These are phyloP conservation scores for Radopholus similis DNA, from an alignment of 1,140 invertebrate genomes.

Conservation along the genomic window DNA sequence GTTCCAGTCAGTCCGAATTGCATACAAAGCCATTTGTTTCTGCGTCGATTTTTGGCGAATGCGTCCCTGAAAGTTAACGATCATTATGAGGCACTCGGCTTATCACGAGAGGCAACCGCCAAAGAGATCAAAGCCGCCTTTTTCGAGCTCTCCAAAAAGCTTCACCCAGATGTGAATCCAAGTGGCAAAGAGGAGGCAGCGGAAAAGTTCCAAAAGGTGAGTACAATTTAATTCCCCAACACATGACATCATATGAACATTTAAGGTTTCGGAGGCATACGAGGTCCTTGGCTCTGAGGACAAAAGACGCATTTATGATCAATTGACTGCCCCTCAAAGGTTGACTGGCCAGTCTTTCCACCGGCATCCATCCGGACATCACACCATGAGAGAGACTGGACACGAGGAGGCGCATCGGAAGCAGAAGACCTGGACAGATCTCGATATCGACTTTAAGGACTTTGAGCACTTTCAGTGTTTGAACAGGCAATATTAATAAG, in stretches of 20 bases:
- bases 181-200: slow-evolving; percentile 56
- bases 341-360: too few species aligned
- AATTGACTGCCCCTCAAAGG: neutral
- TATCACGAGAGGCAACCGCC: slow-evolving; percentile 70
- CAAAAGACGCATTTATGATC: slow-evolving; percentile 61
- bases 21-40: neutral
- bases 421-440: slow-evolving; percentile 29
- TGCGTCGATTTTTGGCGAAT: neutral
- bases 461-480: slow-evolving; percentile 39
- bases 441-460: slow-evolving; percentile 41
- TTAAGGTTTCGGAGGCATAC: slow-evolving; percentile 53
- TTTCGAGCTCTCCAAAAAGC: slow-evolving; percentile 80
- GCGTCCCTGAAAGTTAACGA: slow-evolving; percentile 3
- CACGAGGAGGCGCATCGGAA: too few species aligned
- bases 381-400: neutral
- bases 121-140: slow-evolving; percentile 84
- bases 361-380: neutral
- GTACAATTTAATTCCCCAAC: slow-evolving; percentile 2
- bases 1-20: neutral
- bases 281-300: slow-evolving; percentile 61
- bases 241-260: slow-evolving; percentile 7
- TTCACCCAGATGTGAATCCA: slow-evolving; percentile 80
- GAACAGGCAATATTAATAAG: slow-evolving; percentile 3
- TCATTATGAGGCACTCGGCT: slow-evolving; percentile 76
- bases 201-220: slow-evolving; percentile 43